Base-by-base conservation (phyloP, 2,797 vertebrate species). In the Rhinoraja longicauda region DNA sequence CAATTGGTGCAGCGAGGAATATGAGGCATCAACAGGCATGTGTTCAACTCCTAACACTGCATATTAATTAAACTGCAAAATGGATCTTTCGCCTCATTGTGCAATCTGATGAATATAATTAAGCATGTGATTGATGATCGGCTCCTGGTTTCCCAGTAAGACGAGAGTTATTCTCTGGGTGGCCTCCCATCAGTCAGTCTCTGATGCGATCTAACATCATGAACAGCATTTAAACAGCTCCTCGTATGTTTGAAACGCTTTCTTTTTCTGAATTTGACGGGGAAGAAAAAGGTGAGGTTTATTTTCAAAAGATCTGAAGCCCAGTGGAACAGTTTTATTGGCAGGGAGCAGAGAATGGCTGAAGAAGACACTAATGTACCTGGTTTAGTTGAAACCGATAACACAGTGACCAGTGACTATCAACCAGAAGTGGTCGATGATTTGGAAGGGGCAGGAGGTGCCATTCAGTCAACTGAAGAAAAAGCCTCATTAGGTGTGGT, bases 21-120 rank as follows among this genome's bases (percentile, higher is more conserved):
- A 95, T 95, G 96, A 96, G 95, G 96, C 93, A 95, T 96, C 96
- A 93, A 95, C 94, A 26, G 4, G 94, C 96, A 94, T 94, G 96
- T 96, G 95, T 95, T 94, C 93, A 94, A 95, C 96, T 95, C 95
- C 95, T 93, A 95, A 93, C 93, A 93, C 93, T 90, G 92, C 93
- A 96, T 95, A 95, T 95, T 95, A 96, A 96, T 96, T 96, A 86
- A 93, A 93, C 93, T 78, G 93, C 93, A 93, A 95, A 94, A 95
- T 94, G 94, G 94, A 94, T 94, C 94, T 17, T 95, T 95, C 59
- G 73, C 93, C 95, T 94, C 90, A 96, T 95, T 96, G 95, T 94
- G 93, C 95, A 94, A 96, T 90, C 90, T 94, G 94, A 94, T 93
- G 93, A 93, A 94, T 94, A 94, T 3, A 70, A 73, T 93, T 93